A percentile compares a stretch with the other conserved stretches of the same genome.
Evolutionary conservation across 2,888 invertebrate genomes (phyloP).

Genomic region (Corbicula japonica): DNA sequence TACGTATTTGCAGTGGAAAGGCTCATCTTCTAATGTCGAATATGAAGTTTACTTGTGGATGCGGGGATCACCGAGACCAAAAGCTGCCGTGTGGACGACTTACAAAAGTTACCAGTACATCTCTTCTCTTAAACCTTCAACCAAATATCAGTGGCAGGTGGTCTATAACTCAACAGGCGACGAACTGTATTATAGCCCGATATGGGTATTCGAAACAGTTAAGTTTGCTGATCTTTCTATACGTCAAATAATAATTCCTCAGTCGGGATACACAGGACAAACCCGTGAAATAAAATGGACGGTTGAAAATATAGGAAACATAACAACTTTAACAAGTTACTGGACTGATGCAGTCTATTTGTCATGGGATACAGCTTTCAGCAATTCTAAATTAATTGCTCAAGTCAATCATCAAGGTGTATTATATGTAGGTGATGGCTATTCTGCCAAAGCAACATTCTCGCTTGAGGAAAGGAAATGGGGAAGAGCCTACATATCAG

Average conservation of each 20-base stretch:
- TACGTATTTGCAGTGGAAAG: constrained; percentile 23
- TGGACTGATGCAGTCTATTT: constrained; percentile 42
- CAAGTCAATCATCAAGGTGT: constrained; percentile 5
- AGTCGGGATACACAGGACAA: constrained; percentile 35
- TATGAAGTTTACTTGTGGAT: constrained; percentile 39
- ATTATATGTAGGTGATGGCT: constrained; percentile 26
- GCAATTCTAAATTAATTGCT: background rate
- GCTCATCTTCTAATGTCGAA: background rate
- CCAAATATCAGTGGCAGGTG: constrained; percentile 54
- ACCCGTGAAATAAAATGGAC: constrained; percentile 41
- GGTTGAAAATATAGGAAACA: constrained; percentile 41
- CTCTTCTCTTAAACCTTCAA: constrained; percentile 12
- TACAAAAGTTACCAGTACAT: background rate
- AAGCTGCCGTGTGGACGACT: background rate
- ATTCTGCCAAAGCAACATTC: constrained; percentile 28
- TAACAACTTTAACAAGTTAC: constrained; percentile 4
- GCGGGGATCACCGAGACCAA: constrained; percentile 10
- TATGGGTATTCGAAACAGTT: constrained; percentile 52
- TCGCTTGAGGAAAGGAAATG: constrained; percentile 15
- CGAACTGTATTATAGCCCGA: constrained; percentile 31
- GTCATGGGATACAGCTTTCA: constrained; percentile 14
- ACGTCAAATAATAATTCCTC: constrained; percentile 20
- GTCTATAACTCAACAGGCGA: constrained; percentile 35
- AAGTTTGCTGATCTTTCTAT: constrained; percentile 36
- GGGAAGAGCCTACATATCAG: constrained; percentile 37